Base-by-base conservation (phyloP, 1,140 invertebrate genomes). In the Dinothrombium tinctorium region DNA sequence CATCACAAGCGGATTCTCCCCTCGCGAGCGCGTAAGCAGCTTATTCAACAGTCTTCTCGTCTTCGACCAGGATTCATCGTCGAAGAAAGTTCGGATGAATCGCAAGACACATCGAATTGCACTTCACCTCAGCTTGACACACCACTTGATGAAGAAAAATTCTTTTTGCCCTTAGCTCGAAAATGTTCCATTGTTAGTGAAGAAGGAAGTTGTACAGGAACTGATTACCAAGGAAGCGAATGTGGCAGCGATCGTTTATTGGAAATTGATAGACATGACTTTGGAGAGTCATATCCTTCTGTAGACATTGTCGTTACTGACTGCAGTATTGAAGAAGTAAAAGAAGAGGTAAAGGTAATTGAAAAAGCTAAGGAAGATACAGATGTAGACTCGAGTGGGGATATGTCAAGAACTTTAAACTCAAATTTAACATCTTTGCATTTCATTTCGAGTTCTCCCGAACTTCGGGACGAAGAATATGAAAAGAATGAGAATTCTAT, bases 121-220 rank as follows among this genome's bases (percentile, higher is more conserved):
- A 33, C 7, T 9, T 20, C 19, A 8, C 21, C 21, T 42, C 8
- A 17, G 11, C 14, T 50, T 9, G 42, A 53, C n/a, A 47, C 53
- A 5, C 56, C 57, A 38, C 45, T 35, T 15, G 40, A 36, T 17
- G 26, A 32, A n/a, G 35, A 12, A 15, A n/a, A 28, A 11, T 43
- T 43, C 21, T 32, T 25, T 14, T 33, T 49, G n/a, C 45, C 47
- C 15, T 42, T 53, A 9, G 78, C 35, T 69, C 65, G 79, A 33
- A 83, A 86, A 53, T 86, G 79, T 59, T 80, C 76, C 50, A 82
- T 84, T 49, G 80, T 83, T 2, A 6, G 72, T 73, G 48, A 79
- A 81, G 57, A 78, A 79, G 52, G 45, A 17, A 46, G 45, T 25
- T 35, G 44, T 21, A 21, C 76, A 81, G 49, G 76, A 78, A 35